Evolutionary conservation across 1,140 invertebrate species (phyloP), one percentile per base, ranked within the genome.

Genomic region (Psilanteris sp.): DNA sequence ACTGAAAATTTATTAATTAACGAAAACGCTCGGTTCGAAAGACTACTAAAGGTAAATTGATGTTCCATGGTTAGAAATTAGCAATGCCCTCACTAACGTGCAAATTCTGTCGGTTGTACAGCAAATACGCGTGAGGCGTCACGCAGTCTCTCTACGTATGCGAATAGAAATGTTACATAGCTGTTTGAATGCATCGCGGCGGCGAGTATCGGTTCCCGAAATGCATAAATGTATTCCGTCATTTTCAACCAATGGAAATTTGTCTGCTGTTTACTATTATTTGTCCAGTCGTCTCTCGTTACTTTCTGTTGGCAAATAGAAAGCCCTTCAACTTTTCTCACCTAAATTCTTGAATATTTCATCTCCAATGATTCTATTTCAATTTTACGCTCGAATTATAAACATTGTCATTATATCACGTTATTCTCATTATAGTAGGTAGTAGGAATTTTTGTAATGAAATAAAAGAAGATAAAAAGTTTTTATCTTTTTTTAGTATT

Each of bases 181-280:
- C 16, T 31, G 48, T 67, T 52, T 37, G 37, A 54, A 41, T 55
- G 36, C 26, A 26, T 22, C 48, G 36, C 5, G 27, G 48, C 39
- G 50, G 31, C 22, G 62, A 46, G 62, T 48, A 67, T 67, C 62
- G 62, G 41, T 48, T 67, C 55, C 31, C 50, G 36, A 55, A 55
- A 55, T 67, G 39, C 62, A 67, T 67, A 67, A 55, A 67, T 67
- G 39, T 55, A 67, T 67, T 67, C 50, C 41, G 41, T 46, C 48
- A 67, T 67, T 67, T 48, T 22, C 39, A 14, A 55, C 39, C 55
- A 46, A 62, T 55, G 15, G 16, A 27, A 43, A 44, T 34, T 61
- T 54, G 34, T 52, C 16, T 29, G 6, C 20, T 55, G 41, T 50
- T 50, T 68, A 48, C 34, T 4, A 15, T 27, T 46, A 50, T 67